Evolutionary conservation across 1,140 invertebrate genomes (phyloP).

Genomic region (Papilio polytes): DNA sequence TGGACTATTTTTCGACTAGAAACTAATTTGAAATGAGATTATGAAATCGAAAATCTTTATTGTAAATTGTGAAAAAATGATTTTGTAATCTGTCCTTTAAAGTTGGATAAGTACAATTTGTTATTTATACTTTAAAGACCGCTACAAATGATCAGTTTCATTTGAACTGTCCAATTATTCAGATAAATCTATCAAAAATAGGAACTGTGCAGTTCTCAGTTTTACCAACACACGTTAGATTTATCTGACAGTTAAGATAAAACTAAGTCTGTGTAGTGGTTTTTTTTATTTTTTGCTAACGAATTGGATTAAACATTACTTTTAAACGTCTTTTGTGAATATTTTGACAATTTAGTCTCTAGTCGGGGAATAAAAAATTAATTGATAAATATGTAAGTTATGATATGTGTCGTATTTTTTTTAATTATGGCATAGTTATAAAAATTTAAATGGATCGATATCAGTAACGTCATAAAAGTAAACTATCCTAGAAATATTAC

Average conservation of each 20-base stretch:
- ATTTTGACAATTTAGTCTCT: slow-evolving; percentile 41
- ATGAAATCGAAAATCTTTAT: neutral
- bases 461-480: slow-evolving; percentile 59
- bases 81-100: neutral
- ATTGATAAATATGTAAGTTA: slow-evolving; percentile 68
- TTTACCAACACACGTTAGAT: too few species aligned
- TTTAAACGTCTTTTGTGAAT: neutral
- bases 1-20: slow-evolving; percentile 53
- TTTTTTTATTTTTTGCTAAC: neutral
- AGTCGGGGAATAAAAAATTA: slow-evolving; percentile 52
- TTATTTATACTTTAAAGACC: neutral
- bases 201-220: too few species aligned
- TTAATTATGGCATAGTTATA: slow-evolving; percentile 63
- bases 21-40: slow-evolving; percentile 37
- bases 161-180: too few species aligned
- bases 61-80: slow-evolving; percentile 10
- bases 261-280: too few species aligned
- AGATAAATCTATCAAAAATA: too few species aligned
- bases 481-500: slow-evolving; percentile 64
- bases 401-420: slow-evolving; percentile 66
- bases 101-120: neutral
- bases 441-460: slow-evolving; percentile 54
- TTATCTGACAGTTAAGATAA: too few species aligned
- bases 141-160: too few species aligned
- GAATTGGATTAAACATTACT: neutral